Conservation (phyloP, 2,888 invertebrate genomes). For the Myathropa florea region DNA sequence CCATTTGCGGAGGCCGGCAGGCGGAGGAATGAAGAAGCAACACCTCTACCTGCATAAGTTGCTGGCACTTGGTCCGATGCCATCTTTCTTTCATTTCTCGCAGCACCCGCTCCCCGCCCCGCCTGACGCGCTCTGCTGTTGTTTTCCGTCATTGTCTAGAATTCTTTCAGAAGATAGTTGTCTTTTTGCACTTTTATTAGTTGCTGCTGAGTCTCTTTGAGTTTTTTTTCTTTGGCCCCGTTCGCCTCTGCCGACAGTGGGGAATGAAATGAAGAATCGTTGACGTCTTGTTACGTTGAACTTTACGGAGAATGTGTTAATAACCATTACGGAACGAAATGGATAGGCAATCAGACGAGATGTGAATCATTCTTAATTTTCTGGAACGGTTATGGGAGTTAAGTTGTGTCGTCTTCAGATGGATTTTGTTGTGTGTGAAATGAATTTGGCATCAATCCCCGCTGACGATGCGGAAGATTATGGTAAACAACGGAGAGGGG, state of each 20-base stretch:
- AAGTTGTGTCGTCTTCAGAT: background rate
- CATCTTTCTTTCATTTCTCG: conserved; percentile 15
- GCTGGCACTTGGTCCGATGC: conserved; percentile 47
- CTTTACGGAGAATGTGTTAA: conserved; percentile 50
- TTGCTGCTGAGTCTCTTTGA: background rate
- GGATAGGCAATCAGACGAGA: conserved; percentile 39
- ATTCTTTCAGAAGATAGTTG: conserved; percentile 27
- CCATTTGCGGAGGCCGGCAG: conserved; percentile 27
- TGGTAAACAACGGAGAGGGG: background rate
- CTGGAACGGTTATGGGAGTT: conserved; percentile 25
- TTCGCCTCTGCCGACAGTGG: background rate
- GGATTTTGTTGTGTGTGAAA: background rate
- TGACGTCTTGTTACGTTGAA: conserved; percentile 59
- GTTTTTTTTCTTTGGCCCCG: background rate
- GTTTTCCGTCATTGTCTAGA: conserved; percentile 27
- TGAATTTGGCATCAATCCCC: background rate
- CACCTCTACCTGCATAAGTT: conserved; percentile 45
- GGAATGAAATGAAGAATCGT: background rate
- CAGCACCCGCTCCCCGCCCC: background rate
- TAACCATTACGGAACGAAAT: conserved; percentile 42
- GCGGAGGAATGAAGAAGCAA: conserved; percentile 38
- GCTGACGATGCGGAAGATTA: background rate
- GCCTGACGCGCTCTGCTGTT: too few species aligned
- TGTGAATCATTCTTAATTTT: conserved; percentile 45
- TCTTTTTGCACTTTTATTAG: conserved; percentile 34